Evolutionary conservation across 2,888 invertebrate genomes (phyloP).

Genomic region (Drosophila recens): DNA sequence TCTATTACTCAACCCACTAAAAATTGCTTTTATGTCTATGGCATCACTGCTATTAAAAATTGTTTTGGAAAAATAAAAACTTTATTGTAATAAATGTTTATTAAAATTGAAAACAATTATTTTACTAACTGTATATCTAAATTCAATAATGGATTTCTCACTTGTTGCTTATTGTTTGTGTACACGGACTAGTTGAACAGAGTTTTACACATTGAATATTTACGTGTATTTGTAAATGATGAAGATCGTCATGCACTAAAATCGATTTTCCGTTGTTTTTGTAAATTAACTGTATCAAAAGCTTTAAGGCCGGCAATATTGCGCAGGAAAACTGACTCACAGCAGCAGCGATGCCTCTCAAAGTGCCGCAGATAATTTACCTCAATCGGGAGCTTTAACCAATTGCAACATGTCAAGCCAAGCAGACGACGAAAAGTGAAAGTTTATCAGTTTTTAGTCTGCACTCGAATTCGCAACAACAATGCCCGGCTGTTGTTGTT

Average conservation of each 20-base stretch:
- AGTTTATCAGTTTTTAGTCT: conserved; percentile 55
- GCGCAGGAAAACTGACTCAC: conserved; percentile 37
- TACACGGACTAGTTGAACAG: background rate
- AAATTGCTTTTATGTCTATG: too few relatives aligned
- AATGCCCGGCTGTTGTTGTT: conserved; percentile 26
- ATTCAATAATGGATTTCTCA: too few relatives aligned
- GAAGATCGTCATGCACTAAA: conserved; percentile 19
- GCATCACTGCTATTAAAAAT: too few relatives aligned
- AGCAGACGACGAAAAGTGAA: conserved; percentile 62
- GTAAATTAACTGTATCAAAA: conserved; percentile 10
- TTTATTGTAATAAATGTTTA: too few relatives aligned
- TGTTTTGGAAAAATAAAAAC: too few relatives aligned
- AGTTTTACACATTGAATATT: background rate
- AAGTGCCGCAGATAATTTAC: too few relatives aligned
- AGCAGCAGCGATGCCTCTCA: background rate
- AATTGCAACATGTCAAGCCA: conserved; percentile 63
- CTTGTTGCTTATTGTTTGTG: background rate
- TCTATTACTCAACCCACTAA: too few relatives aligned
- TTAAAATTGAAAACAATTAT: too few relatives aligned
- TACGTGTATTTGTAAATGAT: background rate
- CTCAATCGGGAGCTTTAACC: conserved; percentile 34
- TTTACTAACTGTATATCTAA: too few relatives aligned
- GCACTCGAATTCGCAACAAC: conserved; percentile 70
- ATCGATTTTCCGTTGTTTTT: conserved; percentile 16
- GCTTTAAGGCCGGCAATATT: conserved; percentile 27